These are phyloP conservation scores for Bombus sibiricus DNA, from an alignment of 1,140 invertebrate genomes.

Conservation along the genomic window DNA sequence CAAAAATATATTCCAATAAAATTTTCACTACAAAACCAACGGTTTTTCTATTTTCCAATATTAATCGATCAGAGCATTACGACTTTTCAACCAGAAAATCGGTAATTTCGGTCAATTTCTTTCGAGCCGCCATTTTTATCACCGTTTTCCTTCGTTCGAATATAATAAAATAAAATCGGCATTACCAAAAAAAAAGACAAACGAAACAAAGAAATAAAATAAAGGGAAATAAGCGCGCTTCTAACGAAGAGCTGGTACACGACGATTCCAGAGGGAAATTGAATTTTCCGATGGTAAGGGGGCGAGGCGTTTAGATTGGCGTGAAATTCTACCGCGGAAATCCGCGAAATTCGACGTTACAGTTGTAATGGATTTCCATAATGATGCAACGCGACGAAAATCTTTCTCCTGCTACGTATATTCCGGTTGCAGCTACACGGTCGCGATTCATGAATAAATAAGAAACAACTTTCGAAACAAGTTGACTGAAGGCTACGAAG, in stretches of 20 bases:
- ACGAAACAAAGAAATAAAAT: not conserved
- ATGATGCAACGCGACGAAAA: conserved; percentile 14
- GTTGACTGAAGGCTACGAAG: conserved; percentile 44
- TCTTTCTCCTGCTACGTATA: conserved; percentile 19
- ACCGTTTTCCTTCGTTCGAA: not conserved
- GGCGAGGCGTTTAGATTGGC: conserved; percentile 18
- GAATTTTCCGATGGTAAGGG: not conserved
- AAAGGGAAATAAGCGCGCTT: too few species aligned
- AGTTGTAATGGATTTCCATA: conserved; percentile 49
- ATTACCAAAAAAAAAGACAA: not conserved
- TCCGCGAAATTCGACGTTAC: conserved; percentile 35
- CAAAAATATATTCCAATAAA: not conserved
- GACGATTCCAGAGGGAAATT: not conserved
- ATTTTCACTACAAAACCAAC: not conserved
- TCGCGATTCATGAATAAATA: conserved; percentile 62
- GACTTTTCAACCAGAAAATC: not conserved
- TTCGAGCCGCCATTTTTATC: not conserved
- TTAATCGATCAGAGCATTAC: not conserved
- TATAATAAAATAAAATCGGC: not conserved
- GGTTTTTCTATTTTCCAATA: not conserved
- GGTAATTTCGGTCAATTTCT: not conserved
- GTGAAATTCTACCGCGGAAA: conserved; percentile 12
- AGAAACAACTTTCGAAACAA: conserved; percentile 57
- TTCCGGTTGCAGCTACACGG: not conserved
- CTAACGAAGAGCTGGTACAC: not conserved